Conservation (phyloP, 2,888 invertebrate genomes). For the Dolichomitus sp. region DNA sequence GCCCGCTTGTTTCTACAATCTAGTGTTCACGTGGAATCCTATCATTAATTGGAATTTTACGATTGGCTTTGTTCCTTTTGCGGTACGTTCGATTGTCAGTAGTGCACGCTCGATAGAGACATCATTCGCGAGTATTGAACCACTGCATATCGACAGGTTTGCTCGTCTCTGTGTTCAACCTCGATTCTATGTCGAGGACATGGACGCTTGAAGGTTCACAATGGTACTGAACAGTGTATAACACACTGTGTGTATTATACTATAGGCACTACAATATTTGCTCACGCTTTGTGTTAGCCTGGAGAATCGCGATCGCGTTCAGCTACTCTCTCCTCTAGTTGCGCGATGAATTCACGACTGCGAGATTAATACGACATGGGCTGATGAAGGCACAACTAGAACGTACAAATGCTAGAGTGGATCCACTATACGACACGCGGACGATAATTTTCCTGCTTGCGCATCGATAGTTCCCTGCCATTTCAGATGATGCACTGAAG, state of each 20-base stretch:
- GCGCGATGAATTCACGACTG: slow-evolving; percentile 14
- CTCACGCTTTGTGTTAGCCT: slow-evolving; percentile 21
- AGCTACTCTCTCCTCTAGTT: slow-evolving; percentile 4
- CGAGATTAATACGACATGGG: slow-evolving; percentile 17
- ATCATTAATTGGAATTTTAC: slow-evolving; percentile 78
- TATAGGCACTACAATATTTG: slow-evolving; percentile 12
- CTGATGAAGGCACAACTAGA: slow-evolving; percentile 28
- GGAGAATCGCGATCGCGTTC: slow-evolving; percentile 24
- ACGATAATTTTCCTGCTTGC: slow-evolving; percentile 30
- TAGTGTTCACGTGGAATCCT: slow-evolving; percentile 35
- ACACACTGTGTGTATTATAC: background rate
- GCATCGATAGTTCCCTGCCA: slow-evolving; percentile 20
- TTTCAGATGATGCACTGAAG: slow-evolving; percentile 10
- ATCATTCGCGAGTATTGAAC: slow-evolving; percentile 63
- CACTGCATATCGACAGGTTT: slow-evolving; percentile 25
- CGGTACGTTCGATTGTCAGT: slow-evolving; percentile 71
- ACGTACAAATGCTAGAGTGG: slow-evolving; percentile 21
- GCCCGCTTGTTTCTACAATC: slow-evolving; percentile 35
- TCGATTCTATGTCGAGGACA: slow-evolving; percentile 14
- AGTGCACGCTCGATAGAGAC: slow-evolving; percentile 71
- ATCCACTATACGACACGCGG: slow-evolving; percentile 3
- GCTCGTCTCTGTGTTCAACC: slow-evolving; percentile 14
- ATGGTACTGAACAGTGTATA: background rate
- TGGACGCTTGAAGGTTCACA: background rate
- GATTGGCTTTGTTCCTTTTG: slow-evolving; percentile 72